These are phyloP conservation scores for Mobula hypostoma DNA, from an alignment of 2,113 vertebrate genomes.

Conservation along the genomic window DNA sequence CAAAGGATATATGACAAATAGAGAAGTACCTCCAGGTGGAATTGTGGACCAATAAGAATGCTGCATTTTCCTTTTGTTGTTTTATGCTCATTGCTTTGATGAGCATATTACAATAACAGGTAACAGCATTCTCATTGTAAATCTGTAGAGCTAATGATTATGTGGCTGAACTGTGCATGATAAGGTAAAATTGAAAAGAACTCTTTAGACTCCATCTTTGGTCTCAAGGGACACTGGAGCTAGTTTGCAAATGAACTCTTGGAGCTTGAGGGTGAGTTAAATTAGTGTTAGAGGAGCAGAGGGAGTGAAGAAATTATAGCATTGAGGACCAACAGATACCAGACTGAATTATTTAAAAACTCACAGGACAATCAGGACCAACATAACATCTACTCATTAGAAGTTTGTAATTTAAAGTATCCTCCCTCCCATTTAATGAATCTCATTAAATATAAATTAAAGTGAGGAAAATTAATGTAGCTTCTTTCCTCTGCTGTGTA, in stretches of 20 bases:
- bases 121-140: constrained; percentile 9
- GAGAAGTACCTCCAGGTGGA: not conserved
- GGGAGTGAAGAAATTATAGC: constrained; percentile 19
- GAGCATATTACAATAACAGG: not conserved
- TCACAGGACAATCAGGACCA: constrained; percentile 33
- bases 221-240: not conserved
- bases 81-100: not conserved
- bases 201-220: not conserved
- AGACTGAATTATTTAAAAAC: constrained; percentile 28
- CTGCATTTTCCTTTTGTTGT: not conserved
- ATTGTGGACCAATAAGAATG: not conserved
- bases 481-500: not conserved
- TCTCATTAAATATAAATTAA: constrained; percentile 36
- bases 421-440: constrained; percentile 28
- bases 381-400: constrained; percentile 34
- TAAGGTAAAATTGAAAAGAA: constrained; percentile 22
- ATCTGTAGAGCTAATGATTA: not conserved
- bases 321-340: constrained; percentile 20
- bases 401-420: constrained; percentile 31
- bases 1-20: not conserved
- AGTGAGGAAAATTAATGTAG: constrained; percentile 21
- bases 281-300: constrained; percentile 24
- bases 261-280: constrained; percentile 32
- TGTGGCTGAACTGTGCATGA: not conserved
- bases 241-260: constrained; percentile 28